phyloP scores from a whole-genome alignment of 2,113 vertebrate species.

The Chaenocephalus aceratus region DNA sequence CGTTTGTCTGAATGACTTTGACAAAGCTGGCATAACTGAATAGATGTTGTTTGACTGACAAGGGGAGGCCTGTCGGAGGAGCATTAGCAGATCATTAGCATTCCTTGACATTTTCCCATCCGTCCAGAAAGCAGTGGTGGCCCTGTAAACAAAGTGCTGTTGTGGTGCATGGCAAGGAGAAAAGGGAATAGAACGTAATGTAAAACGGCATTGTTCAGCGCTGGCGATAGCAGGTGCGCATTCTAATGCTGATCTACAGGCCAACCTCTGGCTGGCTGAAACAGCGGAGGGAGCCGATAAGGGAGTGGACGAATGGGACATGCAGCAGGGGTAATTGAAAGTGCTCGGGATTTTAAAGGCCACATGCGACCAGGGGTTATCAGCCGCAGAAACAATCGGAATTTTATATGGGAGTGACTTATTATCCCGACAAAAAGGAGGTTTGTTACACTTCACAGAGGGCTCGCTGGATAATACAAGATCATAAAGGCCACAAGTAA shows the following conservation, averaged over 20 bases:
- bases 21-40: slow-evolving; percentile 56
- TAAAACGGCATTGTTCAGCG: slow-evolving; percentile 74
- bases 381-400: slow-evolving; percentile 76
- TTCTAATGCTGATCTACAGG: slow-evolving; percentile 74
- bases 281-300: slow-evolving; percentile 73
- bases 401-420: slow-evolving; percentile 74
- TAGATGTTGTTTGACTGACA: slow-evolving; percentile 74
- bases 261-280: slow-evolving; percentile 71
- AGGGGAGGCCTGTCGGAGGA: slow-evolving; percentile 55
- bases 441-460: slow-evolving; percentile 51
- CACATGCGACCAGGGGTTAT: slow-evolving; percentile 77
- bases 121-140: slow-evolving; percentile 61
- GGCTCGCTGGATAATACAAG: slow-evolving; percentile 58
- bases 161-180: slow-evolving; percentile 67
- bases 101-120: slow-evolving; percentile 81
- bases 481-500: slow-evolving; percentile 68
- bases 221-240: slow-evolving; percentile 69
- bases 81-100: slow-evolving; percentile 77
- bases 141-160: slow-evolving; percentile 77
- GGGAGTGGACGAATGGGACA: slow-evolving; percentile 65
- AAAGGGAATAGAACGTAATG: slow-evolving; percentile 73
- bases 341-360: slow-evolving; percentile 78
- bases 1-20: slow-evolving; percentile 63
- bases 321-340: slow-evolving; percentile 73
- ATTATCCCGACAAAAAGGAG: slow-evolving; percentile 70